These are phyloP conservation scores for Polydesmus complanatus DNA, from an alignment of 2,888 invertebrate genomes.

Conservation along the genomic window DNA sequence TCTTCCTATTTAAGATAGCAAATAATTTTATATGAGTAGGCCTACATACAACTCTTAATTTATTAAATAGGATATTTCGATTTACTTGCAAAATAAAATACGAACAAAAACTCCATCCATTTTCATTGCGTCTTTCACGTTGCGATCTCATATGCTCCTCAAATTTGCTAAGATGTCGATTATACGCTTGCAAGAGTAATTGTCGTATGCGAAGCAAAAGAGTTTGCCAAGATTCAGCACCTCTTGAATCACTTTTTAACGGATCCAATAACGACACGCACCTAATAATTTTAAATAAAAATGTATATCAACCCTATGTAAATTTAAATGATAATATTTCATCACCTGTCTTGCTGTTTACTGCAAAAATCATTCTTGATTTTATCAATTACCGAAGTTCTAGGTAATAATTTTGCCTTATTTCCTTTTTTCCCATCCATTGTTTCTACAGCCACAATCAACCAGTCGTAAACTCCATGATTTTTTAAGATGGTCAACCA, in stretches of 20 bases:
- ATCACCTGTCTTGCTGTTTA: conserved; percentile 59
- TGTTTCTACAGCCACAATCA: conserved; percentile 82
- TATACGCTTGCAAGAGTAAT: conserved; percentile 71
- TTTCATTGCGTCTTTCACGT: conserved; percentile 75
- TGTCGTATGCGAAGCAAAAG: conserved; percentile 68
- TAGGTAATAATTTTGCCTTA: conserved; percentile 74
- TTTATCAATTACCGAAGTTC: conserved; percentile 88
- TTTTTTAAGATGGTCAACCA: conserved; percentile 70
- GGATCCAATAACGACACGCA: conserved; percentile 86
- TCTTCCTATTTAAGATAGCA: conserved; percentile 54
- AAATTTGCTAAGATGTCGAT: conserved; percentile 54
- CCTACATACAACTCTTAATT: neutral
- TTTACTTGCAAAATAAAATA: conserved; percentile 79
- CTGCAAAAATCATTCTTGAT: conserved; percentile 84
- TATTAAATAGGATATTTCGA: conserved; percentile 9
- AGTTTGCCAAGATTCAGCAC: conserved; percentile 79
- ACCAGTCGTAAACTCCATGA: conserved; percentile 68
- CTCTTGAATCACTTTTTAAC: conserved; percentile 71
- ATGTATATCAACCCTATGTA: neutral
- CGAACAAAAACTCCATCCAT: conserved; percentile 84
- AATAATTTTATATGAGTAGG: conserved; percentile 2
- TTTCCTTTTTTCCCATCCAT: conserved; percentile 65
- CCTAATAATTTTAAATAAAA: conserved; percentile 32
- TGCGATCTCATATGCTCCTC: conserved; percentile 35
- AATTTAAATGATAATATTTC: conserved; percentile 6